phyloP scores from a whole-genome alignment of 1,140 invertebrate genomes.

The Lasioglossum albipes region DNA sequence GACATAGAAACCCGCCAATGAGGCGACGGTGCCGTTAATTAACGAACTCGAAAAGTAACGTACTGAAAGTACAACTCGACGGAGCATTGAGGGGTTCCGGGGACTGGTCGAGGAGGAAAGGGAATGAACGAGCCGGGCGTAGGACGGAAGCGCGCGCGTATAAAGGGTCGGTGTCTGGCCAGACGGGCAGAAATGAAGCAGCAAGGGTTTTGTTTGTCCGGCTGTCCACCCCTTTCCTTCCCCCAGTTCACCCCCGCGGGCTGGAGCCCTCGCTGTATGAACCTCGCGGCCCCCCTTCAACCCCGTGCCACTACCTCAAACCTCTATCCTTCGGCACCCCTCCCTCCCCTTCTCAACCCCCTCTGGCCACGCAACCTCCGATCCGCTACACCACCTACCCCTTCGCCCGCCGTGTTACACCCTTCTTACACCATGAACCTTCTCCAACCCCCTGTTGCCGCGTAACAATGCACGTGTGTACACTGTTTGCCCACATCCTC shows the following conservation, averaged over 20 bases:
- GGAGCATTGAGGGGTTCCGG: slow-evolving; percentile 38
- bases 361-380: slow-evolving; percentile 10
- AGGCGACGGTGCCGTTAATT: slow-evolving; percentile 70
- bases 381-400: neutral
- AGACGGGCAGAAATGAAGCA: slow-evolving; percentile 79
- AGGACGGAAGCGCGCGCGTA: slow-evolving; percentile 70
- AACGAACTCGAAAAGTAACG: slow-evolving; percentile 75
- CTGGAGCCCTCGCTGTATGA: slow-evolving; percentile 54
- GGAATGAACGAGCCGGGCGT: slow-evolving; percentile 43
- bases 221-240: slow-evolving; percentile 76
- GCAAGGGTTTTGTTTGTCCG: slow-evolving; percentile 81
- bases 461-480: slow-evolving; percentile 73
- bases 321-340: slow-evolving; percentile 40
- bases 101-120: slow-evolving; percentile 43
- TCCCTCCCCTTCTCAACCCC: neutral
- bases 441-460: slow-evolving; percentile 40
- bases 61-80: slow-evolving; percentile 68
- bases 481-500: slow-evolving; percentile 74
- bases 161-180: slow-evolving; percentile 77
- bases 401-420: slow-evolving; percentile 20
- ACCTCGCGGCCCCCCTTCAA: slow-evolving; percentile 55
- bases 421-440: slow-evolving; percentile 45
- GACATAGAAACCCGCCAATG: slow-evolving; percentile 16
- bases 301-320: slow-evolving; percentile 50
- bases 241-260: slow-evolving; percentile 55